Evolutionary conservation across 2,797 vertebrate genomes (phyloP).

Genomic region (Anomalospiza imberbis): DNA sequence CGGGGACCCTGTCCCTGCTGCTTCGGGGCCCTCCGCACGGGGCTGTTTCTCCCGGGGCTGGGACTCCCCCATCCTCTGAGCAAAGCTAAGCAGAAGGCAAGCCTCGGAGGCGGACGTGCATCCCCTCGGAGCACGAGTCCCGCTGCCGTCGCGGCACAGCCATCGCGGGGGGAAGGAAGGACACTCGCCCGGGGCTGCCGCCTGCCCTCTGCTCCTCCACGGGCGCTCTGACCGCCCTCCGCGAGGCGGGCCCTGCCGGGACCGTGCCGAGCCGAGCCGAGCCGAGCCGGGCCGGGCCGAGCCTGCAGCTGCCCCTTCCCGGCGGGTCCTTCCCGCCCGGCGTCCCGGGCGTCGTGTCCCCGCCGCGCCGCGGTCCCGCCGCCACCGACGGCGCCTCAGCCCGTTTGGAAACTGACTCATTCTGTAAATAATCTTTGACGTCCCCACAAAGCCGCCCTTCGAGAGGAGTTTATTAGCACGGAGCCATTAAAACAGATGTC

Average conservation of each 20-base stretch:
- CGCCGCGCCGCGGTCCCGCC: slow-evolving; percentile 21
- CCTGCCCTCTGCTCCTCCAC: not conserved
- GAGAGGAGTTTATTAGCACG: slow-evolving; percentile 76
- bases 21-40: not conserved
- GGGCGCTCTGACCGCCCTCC: not conserved
- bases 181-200: not conserved
- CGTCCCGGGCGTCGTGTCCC: not conserved
- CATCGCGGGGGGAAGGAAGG: not conserved
- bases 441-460: slow-evolving; percentile 72
- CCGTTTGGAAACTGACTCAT: slow-evolving; percentile 71
- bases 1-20: not conserved
- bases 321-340: not conserved
- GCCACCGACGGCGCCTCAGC: slow-evolving; percentile 69
- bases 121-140: not conserved
- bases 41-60: not conserved
- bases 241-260: not conserved
- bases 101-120: not conserved
- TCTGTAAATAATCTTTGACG: slow-evolving; percentile 79
- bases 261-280: not conserved
- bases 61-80: not conserved
- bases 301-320: not conserved
- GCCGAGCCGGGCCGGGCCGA: not conserved
- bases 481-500: slow-evolving; percentile 76
- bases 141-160: not conserved
- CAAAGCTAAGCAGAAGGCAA: not conserved